These are phyloP conservation scores for Lissonota sp. DNA, from an alignment of 2,888 invertebrate genomes.

Conservation along the genomic window DNA sequence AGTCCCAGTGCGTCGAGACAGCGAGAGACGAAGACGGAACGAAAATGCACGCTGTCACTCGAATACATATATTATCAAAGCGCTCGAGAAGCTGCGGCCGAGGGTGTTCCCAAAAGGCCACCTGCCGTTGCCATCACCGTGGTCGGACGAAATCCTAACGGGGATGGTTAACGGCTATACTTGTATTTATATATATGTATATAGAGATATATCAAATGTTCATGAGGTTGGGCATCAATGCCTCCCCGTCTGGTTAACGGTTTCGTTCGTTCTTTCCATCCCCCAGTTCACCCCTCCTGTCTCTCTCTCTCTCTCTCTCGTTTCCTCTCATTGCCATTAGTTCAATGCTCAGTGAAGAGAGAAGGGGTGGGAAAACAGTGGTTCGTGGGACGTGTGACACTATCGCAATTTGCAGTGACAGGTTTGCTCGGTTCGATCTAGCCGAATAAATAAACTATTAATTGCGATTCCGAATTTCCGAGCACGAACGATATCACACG, in stretches of 20 bases:
- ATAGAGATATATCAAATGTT: constrained; percentile 14
- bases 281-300: neutral
- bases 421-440: constrained; percentile 17
- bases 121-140: constrained; percentile 34
- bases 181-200: neutral
- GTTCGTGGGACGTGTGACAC: constrained; percentile 29
- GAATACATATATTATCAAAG: constrained; percentile 10
- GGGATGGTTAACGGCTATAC: constrained; percentile 36
- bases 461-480: constrained; percentile 29
- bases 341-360: neutral
- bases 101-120: constrained; percentile 32
- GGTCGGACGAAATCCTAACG: constrained; percentile 46
- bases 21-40: neutral
- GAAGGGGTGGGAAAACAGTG: constrained; percentile 1
- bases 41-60: constrained; percentile 26
- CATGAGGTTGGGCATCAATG: constrained; percentile 39
- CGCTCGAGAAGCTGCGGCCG: constrained; percentile 5
- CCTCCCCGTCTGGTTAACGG: constrained; percentile 9
- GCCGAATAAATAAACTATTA: constrained; percentile 47
- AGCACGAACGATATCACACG: neutral
- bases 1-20: constrained; percentile 9
- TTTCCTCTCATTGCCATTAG: neutral
- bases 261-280: constrained; percentile 24
- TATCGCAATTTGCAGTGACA: constrained; percentile 49
- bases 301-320: neutral